Evolutionary conservation across 2,113 vertebrate species (phyloP).

Genomic region (Hassar affinis): DNA sequence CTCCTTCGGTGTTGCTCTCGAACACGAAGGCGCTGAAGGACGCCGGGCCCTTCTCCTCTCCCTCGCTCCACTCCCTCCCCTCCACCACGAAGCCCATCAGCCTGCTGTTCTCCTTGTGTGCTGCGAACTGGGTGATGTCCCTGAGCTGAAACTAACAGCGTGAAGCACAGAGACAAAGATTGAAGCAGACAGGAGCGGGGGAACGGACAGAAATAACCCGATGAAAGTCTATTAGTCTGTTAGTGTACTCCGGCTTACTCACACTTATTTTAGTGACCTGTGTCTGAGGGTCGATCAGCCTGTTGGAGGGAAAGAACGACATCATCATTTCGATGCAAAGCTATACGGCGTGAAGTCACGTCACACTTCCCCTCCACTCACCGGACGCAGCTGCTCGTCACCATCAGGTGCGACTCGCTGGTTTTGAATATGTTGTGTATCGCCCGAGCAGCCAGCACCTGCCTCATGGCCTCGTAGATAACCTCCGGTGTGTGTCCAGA

Average conservation of each 20-base stretch:
- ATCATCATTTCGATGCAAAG: background rate
- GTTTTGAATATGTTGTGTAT: conserved; percentile 98
- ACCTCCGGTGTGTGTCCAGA: conserved; percentile 82
- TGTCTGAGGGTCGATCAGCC: conserved; percentile 96
- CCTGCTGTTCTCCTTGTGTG: conserved; percentile 91
- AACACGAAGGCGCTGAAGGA: conserved; percentile 87
- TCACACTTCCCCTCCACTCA: conserved; percentile 48
- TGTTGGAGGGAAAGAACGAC: conserved; percentile 55
- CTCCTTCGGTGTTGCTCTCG: conserved; percentile 97
- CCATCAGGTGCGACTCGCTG: conserved; percentile 91
- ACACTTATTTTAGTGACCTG: conserved; percentile 91
- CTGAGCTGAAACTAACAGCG: conserved; percentile 83
- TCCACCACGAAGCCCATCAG: conserved; percentile 90
- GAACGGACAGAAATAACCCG: background rate
- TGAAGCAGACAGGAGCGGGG: background rate
- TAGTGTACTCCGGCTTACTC: conserved; percentile 76
- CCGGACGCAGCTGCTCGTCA: conserved; percentile 87
- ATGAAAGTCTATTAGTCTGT: background rate
- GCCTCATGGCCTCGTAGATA: conserved; percentile 96
- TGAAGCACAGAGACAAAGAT: background rate
- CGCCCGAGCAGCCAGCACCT: conserved; percentile 92
- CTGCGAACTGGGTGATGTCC: conserved; percentile 87
- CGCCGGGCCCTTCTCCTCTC: conserved; percentile 69
- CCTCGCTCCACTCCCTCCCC: conserved; percentile 72
- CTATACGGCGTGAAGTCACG: background rate